Percentiles rank a stretch among this genome's conserved stretches.
Conservation (phyloP, 1,140 invertebrate species). For the Brachionus asplanchnoidis region DNA sequence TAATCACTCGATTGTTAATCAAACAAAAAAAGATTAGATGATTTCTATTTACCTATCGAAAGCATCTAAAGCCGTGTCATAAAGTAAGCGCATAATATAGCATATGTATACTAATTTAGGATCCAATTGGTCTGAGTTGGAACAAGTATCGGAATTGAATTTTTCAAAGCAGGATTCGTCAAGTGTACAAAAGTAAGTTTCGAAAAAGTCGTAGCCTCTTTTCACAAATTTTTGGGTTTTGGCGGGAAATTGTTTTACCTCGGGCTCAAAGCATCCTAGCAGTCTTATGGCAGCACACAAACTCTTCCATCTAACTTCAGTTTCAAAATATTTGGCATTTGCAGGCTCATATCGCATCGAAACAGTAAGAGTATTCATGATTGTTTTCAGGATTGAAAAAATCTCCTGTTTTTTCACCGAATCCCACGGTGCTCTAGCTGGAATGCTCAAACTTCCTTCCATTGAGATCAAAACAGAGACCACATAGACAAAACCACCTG, state of each 20-base stretch:
- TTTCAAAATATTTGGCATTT: slow-evolving; percentile 95
- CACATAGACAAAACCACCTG: slow-evolving; percentile 93
- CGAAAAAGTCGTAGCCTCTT: slow-evolving; percentile 26
- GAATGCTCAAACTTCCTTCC: slow-evolving; percentile 69
- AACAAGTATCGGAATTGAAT: neutral
- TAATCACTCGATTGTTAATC: neutral
- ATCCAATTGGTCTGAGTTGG: neutral
- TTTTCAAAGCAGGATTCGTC: slow-evolving; percentile 35
- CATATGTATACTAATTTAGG: slow-evolving; percentile 59
- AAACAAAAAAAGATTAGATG: neutral
- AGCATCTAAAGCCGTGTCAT: slow-evolving; percentile 82
- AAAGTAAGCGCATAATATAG: slow-evolving; percentile 74
- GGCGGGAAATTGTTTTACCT: neutral
- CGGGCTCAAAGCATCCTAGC: slow-evolving; percentile 74
- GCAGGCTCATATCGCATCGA: slow-evolving; percentile 98
- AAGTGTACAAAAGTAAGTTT: slow-evolving; percentile 37
- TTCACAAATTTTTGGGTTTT: neutral
- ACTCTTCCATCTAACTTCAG: slow-evolving; percentile 85
- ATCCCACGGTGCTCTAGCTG: slow-evolving; percentile 44
- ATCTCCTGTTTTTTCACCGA: slow-evolving; percentile 49
- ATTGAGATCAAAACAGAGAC: slow-evolving; percentile 89
- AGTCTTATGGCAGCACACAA: slow-evolving; percentile 82
- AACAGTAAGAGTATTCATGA: slow-evolving; percentile 89
- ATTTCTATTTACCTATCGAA: slow-evolving; percentile 73
- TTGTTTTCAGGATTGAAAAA: slow-evolving; percentile 66